A percentile compares a stretch with the other conserved stretches of the same genome.
phyloP scores from a whole-genome alignment of 2,888 invertebrate species.

The Mycalesis mineus region DNA sequence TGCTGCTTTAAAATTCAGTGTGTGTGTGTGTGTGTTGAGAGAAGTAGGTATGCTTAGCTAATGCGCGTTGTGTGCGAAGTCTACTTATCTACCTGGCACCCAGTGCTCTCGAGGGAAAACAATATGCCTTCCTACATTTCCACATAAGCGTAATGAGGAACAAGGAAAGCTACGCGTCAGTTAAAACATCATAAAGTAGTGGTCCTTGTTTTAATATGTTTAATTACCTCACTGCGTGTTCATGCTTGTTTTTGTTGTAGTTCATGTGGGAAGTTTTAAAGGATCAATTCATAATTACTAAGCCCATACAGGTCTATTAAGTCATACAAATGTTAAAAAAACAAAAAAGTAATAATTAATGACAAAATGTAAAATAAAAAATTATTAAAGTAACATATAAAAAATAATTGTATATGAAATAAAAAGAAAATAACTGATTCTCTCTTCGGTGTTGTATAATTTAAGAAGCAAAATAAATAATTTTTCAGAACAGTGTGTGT shows the following conservation, averaged over 20 bases:
- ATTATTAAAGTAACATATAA: too few relatives aligned
- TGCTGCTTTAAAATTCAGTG: not conserved
- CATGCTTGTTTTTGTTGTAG: not conserved
- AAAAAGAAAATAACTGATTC: too few relatives aligned
- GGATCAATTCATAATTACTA: too few relatives aligned
- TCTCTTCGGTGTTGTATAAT: too few relatives aligned
- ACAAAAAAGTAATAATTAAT: too few relatives aligned
- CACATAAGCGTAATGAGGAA: conserved; percentile 32
- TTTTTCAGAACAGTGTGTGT: too few relatives aligned
- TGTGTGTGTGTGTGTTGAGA: conserved; percentile 21
- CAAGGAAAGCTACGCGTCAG: conserved; percentile 24
- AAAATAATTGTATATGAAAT: too few relatives aligned
- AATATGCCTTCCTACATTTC: conserved; percentile 35
- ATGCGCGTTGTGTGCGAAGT: conserved; percentile 61
- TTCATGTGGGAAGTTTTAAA: not conserved
- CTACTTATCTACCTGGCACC: conserved; percentile 48
- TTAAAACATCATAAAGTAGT: conserved; percentile 26
- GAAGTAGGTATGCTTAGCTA: conserved; percentile 42
- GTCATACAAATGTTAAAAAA: too few relatives aligned
- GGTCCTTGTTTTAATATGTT: conserved; percentile 24
- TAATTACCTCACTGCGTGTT: conserved; percentile 10
- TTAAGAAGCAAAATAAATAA: too few relatives aligned
- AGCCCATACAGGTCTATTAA: too few relatives aligned
- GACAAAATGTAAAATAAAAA: too few relatives aligned
- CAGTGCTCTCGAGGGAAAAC: conserved; percentile 51